These are phyloP conservation scores for Numida meleagris DNA, from an alignment of 2,113 vertebrate genomes.

Conservation along the genomic window DNA sequence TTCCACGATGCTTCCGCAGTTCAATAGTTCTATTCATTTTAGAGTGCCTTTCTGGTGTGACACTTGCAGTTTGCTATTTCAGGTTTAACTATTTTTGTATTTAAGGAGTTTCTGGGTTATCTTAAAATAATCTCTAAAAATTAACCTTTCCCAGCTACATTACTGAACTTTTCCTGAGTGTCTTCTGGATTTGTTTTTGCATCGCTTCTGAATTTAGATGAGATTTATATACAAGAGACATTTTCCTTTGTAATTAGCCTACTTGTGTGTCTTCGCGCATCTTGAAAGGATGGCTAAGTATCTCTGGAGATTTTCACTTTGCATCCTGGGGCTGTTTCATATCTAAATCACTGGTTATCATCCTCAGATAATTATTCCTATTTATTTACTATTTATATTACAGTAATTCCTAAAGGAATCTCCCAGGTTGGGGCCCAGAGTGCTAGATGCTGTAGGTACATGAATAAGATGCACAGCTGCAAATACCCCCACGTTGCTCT, in stretches of 20 bases:
- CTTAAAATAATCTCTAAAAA: conserved; percentile 25
- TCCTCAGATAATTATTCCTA: conserved; percentile 55
- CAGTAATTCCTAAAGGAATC: neutral
- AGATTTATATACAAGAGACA: conserved; percentile 44
- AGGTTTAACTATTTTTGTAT: conserved; percentile 29
- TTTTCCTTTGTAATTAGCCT: conserved; percentile 67
- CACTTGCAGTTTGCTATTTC: conserved; percentile 41
- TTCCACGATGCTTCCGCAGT: conserved; percentile 31
- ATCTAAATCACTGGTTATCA: conserved; percentile 49
- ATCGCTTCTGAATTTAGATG: conserved; percentile 55
- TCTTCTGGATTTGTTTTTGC: conserved; percentile 41
- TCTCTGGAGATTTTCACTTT: conserved; percentile 50
- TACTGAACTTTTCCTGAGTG: conserved; percentile 37
- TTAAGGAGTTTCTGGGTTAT: conserved; percentile 31
- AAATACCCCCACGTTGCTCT: neutral
- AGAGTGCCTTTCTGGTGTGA: conserved; percentile 12
- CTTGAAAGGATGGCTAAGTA: conserved; percentile 51
- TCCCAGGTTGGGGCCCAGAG: neutral
- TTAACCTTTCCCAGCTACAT: conserved; percentile 28
- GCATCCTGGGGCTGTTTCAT: conserved; percentile 33
- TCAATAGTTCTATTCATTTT: conserved; percentile 22
- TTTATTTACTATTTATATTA: conserved; percentile 63
- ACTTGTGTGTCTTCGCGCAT: conserved; percentile 42
- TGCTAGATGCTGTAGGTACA: neutral
- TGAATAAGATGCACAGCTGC: fast-evolving